These are phyloP conservation scores for Tupaia tana DNA, from an alignment of 2,113 vertebrate species.

Conservation along the genomic window DNA sequence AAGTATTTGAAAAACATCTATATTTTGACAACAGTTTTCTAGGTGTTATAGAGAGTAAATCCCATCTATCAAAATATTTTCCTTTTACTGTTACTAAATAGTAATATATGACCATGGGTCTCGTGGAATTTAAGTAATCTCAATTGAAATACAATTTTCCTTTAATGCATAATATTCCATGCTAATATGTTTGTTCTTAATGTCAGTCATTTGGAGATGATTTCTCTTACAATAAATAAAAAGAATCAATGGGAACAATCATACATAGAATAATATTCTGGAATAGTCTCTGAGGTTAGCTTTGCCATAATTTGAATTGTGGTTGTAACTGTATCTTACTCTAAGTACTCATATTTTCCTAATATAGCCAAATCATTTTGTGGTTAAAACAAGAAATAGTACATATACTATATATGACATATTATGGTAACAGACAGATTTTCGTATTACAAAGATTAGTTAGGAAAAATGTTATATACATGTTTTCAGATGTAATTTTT, in stretches of 20 bases:
- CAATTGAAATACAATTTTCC: not conserved
- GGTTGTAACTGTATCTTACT: constrained; percentile 5
- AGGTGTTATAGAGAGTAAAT: constrained; percentile 9
- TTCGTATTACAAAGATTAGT: constrained; percentile 39
- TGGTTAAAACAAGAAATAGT: constrained; percentile 59
- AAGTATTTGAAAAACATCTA: not conserved
- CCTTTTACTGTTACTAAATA: not conserved
- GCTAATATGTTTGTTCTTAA: not conserved
- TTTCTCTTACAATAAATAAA: constrained; percentile 29
- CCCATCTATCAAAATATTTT: not conserved
- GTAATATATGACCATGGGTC: not conserved
- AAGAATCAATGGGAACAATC: not conserved
- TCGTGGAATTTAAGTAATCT: constrained; percentile 22
- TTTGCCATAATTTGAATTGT: not conserved
- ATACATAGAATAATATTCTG: not conserved
- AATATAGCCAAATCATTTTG: not conserved
- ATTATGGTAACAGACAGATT: constrained; percentile 43
- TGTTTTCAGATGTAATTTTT: constrained; percentile 52
- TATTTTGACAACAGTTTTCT: constrained; percentile 20
- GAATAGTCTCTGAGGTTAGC: not conserved
- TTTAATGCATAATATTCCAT: not conserved
- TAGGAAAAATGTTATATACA: constrained; percentile 54
- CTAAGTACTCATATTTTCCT: constrained; percentile 3
- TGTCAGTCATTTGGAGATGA: not conserved
- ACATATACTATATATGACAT: constrained; percentile 54